These are phyloP conservation scores for Heteractis magnifica DNA, from an alignment of 92 coral and sea anemone genomes.

Conservation along the genomic window DNA sequence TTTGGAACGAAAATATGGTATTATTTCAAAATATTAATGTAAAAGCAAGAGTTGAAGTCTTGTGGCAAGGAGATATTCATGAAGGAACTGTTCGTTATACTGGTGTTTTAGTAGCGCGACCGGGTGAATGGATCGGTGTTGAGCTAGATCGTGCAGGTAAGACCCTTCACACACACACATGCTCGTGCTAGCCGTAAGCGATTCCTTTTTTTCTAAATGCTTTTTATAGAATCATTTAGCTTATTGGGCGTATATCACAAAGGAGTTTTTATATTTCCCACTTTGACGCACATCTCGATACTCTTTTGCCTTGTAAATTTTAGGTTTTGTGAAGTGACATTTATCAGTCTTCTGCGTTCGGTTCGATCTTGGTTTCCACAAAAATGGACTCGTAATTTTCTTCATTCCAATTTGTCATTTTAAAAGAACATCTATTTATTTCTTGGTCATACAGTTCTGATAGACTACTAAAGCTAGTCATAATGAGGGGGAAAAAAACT, in stretches of 20 bases:
- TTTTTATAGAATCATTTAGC: not conserved
- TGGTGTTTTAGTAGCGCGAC: slow-evolving; percentile 76
- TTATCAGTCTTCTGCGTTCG: not conserved
- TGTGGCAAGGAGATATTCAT: slow-evolving; percentile 79
- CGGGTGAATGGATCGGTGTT: slow-evolving; percentile 95
- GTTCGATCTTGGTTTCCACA: not conserved
- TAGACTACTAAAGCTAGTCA: not conserved
- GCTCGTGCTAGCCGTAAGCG: not conserved
- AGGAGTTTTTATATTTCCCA: not conserved
- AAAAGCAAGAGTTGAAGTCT: slow-evolving; percentile 85
- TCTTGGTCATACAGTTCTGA: not conserved
- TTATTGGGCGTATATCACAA: not conserved
- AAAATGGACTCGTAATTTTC: not conserved
- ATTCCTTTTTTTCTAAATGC: not conserved
- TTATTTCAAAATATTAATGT: slow-evolving; percentile 80
- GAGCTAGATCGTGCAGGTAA: slow-evolving; percentile 90
- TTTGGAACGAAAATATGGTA: slow-evolving; percentile 55
- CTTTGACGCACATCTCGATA: not conserved
- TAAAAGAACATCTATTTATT: not conserved
- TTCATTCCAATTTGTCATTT: not conserved
- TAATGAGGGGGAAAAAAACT: not conserved
- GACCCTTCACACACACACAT: too few relatives aligned
- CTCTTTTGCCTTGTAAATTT: not conserved
- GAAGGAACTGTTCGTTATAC: slow-evolving; percentile 84
- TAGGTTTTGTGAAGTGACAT: not conserved